Conservation (phyloP, 2,888 invertebrate species). For the Spilosoma lubricipeda region DNA sequence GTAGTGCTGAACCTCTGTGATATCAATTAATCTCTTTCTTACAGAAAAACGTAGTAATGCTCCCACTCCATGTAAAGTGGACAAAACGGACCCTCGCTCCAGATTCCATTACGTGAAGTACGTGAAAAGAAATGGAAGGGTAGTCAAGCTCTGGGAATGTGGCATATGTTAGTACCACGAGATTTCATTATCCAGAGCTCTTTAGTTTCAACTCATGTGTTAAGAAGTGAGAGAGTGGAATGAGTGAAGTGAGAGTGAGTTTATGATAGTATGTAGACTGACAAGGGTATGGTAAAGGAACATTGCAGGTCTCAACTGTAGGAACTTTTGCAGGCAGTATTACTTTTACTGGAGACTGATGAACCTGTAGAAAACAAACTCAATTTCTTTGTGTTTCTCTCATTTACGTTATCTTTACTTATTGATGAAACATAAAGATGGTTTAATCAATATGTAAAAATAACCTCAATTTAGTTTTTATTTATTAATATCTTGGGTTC, state of each 20-base stretch:
- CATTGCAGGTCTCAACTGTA: too few species aligned
- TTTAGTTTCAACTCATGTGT: too few species aligned
- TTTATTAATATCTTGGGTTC: too few species aligned
- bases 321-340: too few species aligned
- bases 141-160: constrained; percentile 91
- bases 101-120: constrained; percentile 89
- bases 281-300: not conserved
- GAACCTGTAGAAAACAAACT: too few species aligned
- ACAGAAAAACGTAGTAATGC: constrained; percentile 50
- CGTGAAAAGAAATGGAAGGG: constrained; percentile 88
- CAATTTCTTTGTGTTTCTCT: too few species aligned
- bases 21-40: not conserved
- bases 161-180: constrained; percentile 88
- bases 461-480: too few species aligned
- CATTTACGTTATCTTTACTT: too few species aligned
- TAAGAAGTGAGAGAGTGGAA: not conserved
- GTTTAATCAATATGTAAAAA: too few species aligned
- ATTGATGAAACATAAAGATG: too few species aligned
- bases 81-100: constrained; percentile 87
- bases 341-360: too few species aligned
- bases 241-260: not conserved
- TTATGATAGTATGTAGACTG: not conserved
- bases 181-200: not conserved
- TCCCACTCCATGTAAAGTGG: constrained; percentile 76
- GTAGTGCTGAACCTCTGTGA: not conserved